Percentiles rank a stretch among this genome's conserved stretches.
These are phyloP conservation scores for Meriones psammophilus DNA, from an alignment of 2,797 vertebrate species.

Conservation along the genomic window DNA sequence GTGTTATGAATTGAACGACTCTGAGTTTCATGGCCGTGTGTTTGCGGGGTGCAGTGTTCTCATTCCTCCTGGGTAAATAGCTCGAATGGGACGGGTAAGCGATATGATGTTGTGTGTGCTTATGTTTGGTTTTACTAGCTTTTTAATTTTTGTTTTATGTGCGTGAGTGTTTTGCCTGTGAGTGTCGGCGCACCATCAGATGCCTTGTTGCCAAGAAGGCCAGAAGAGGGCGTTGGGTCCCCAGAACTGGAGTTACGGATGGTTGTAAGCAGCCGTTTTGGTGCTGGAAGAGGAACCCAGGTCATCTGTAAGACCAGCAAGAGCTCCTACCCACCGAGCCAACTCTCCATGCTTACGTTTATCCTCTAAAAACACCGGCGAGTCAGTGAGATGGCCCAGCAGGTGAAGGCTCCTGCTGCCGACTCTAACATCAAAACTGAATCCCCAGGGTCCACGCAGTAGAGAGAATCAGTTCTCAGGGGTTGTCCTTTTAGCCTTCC, in stretches of 20 bases:
- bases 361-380: neutral
- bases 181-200: neutral
- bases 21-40: neutral
- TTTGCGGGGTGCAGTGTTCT: neutral
- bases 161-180: neutral
- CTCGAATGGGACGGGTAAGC: neutral
- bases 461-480: neutral
- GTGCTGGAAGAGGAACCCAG: neutral
- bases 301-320: neutral
- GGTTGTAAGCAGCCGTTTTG: neutral
- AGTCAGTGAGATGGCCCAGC: neutral
- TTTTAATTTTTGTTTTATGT: neutral
- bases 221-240: neutral
- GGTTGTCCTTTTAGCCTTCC: neutral
- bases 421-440: neutral
- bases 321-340: no score
- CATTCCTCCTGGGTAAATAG: neutral
- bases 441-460: neutral
- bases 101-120: neutral
- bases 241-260: neutral
- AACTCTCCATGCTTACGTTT: neutral
- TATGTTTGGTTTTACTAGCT: neutral
- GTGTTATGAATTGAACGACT: conserved; percentile 20
- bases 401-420: neutral
- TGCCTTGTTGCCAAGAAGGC: neutral